Percentiles rank a stretch among this genome's conserved stretches.
These are phyloP conservation scores for Sebastes diaconus DNA, from an alignment of 2,797 vertebrate genomes.

Conservation along the genomic window DNA sequence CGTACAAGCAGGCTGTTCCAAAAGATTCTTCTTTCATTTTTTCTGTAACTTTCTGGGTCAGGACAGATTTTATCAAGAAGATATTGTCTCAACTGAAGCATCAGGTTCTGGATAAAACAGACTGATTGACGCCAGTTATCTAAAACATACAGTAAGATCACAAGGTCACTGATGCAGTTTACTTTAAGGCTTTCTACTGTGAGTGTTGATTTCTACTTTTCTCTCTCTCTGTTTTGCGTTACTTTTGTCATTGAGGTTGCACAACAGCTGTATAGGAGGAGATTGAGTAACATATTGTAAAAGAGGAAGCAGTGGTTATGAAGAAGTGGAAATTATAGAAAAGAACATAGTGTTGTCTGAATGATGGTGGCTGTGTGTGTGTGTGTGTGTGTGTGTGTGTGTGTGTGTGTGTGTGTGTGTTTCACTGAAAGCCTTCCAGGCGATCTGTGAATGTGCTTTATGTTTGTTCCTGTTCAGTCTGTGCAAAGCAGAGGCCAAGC, in stretches of 20 bases:
- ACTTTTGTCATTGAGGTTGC: background rate
- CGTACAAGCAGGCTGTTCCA: too few relatives aligned
- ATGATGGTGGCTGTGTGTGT: background rate
- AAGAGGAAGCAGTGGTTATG: slow-evolving; percentile 42
- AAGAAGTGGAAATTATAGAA: slow-evolving; percentile 7
- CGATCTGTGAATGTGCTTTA: background rate
- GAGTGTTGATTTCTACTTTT: too few relatives aligned
- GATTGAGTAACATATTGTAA: slow-evolving; percentile 19
- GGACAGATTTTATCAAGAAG: background rate
- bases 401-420: background rate
- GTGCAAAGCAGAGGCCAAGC: background rate
- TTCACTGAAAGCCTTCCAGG: background rate
- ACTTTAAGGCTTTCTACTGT: too few relatives aligned
- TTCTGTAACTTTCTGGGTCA: background rate
- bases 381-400: background rate
- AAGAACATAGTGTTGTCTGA: background rate
- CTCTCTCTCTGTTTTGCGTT: background rate
- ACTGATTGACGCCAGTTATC: background rate
- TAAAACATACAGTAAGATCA: background rate
- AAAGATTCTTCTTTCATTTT: background rate
- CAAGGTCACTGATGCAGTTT: too few relatives aligned
- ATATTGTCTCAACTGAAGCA: background rate
- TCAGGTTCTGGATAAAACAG: background rate
- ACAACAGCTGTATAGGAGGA: background rate
- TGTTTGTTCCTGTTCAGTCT: background rate